Percentiles rank a stretch among this genome's conserved stretches.
phyloP scores from a whole-genome alignment of 2,797 vertebrate genomes.

The Sebastes hubbsi region DNA sequence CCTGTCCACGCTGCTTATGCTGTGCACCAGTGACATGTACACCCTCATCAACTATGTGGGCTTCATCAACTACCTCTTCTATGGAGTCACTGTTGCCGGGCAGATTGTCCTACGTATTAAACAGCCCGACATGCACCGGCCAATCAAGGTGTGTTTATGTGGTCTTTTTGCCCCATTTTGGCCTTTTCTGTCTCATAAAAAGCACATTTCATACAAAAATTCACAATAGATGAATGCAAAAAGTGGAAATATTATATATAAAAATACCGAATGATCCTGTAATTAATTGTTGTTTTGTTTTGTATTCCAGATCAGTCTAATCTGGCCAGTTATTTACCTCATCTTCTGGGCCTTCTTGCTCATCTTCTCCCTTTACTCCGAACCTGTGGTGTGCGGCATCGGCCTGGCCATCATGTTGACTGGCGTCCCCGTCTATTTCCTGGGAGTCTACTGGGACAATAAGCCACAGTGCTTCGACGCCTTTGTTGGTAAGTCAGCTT shows the following conservation, averaged over 20 bases:
- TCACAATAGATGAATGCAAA: not conserved
- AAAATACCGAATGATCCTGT: not conserved
- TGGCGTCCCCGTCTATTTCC: conserved; percentile 92
- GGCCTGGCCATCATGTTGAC: conserved; percentile 95
- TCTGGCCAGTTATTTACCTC: conserved; percentile 92
- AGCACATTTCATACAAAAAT: not conserved
- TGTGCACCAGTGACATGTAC: conserved; percentile 96
- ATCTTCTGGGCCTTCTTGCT: conserved; percentile 95
- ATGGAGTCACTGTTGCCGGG: conserved; percentile 92
- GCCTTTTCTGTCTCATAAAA: not conserved
- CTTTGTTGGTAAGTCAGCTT: conserved; percentile 84
- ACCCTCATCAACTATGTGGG: conserved; percentile 96
- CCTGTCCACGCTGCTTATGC: conserved; percentile 92
- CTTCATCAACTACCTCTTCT: conserved; percentile 98
- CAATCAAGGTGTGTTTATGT: conserved; percentile 86
- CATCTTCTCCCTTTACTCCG: conserved; percentile 93
- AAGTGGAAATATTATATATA: not conserved
- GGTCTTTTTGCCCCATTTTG: not conserved
- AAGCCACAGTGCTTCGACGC: conserved; percentile 88
- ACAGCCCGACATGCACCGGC: conserved; percentile 87
- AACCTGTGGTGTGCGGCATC: conserved; percentile 92
- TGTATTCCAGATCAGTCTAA: conserved; percentile 84
- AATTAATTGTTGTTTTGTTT: not conserved
- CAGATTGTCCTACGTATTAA: conserved; percentile 91
- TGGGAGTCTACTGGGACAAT: conserved; percentile 92